Conservation (phyloP, 92 coral and sea anemone genomes). For the Galaxea fascicularis region DNA sequence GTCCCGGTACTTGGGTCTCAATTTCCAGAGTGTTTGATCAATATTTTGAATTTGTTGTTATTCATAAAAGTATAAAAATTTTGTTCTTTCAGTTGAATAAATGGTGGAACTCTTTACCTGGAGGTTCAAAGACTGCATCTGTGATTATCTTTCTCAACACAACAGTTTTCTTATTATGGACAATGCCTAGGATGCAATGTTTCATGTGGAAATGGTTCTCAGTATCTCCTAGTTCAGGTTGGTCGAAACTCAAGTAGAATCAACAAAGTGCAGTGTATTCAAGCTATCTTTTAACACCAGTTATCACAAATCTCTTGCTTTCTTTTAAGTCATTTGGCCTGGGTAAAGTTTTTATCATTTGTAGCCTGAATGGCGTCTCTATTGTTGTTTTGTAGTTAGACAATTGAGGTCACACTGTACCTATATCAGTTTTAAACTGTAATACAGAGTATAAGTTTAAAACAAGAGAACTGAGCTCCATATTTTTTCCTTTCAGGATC, state of each 20-base stretch:
- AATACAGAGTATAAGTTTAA: too few relatives aligned
- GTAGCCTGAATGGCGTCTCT: too few relatives aligned
- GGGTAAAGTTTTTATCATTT: too few relatives aligned
- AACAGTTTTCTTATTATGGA: conserved; percentile 85
- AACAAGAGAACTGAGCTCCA: too few relatives aligned
- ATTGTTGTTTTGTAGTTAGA: too few relatives aligned
- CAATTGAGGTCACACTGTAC: background rate
- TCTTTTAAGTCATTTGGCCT: too few relatives aligned
- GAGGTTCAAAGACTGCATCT: conserved; percentile 90
- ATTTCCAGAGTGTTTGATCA: too few relatives aligned
- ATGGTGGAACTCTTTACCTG: conserved; percentile 94
- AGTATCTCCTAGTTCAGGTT: conserved; percentile 84
- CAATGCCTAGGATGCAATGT: conserved; percentile 60
- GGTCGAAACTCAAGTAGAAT: background rate
- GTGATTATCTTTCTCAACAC: conserved; percentile 87
- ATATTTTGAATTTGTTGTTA: background rate
- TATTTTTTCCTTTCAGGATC: conserved; percentile 62
- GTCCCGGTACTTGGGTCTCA: too few relatives aligned
- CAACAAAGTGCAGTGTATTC: background rate
- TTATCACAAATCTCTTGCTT: background rate
- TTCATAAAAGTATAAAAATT: background rate
- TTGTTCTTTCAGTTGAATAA: conserved; percentile 67
- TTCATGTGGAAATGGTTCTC: conserved; percentile 93
- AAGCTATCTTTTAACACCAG: background rate
- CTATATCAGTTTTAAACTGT: too few relatives aligned